Evolutionary conservation across 53 echinoderm and acorn worm species (phyloP).

Genomic region (Henricia sp.): DNA sequence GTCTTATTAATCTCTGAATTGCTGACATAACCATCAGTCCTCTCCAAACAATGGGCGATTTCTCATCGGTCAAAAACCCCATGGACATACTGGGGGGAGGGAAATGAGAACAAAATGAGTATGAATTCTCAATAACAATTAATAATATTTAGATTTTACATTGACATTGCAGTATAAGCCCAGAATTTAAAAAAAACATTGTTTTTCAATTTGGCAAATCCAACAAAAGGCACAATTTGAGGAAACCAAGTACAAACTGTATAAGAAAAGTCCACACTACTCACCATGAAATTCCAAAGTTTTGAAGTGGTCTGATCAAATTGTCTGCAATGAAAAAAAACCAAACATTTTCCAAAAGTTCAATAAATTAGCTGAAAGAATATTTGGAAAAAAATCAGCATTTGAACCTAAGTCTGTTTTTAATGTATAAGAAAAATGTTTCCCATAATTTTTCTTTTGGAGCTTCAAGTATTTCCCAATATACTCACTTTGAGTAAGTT

Average conservation of each 20-base stretch:
- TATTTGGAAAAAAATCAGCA: too few relatives aligned
- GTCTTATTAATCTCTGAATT: conserved; percentile 83
- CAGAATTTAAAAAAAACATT: too few relatives aligned
- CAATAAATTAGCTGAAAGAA: too few relatives aligned
- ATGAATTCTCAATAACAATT: not conserved
- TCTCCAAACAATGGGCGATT: conserved; percentile 92
- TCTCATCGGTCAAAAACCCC: conserved; percentile 98
- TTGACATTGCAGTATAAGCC: too few relatives aligned
- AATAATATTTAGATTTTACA: not conserved
- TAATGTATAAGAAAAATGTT: too few relatives aligned
- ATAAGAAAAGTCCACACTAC: not conserved
- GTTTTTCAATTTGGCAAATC: too few relatives aligned
- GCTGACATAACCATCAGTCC: conserved; percentile 99
- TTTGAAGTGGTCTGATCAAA: conserved; percentile 81
- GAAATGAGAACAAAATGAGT: too few relatives aligned
- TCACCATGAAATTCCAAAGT: conserved; percentile 94
- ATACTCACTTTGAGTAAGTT: conserved; percentile 73
- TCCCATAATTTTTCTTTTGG: too few relatives aligned
- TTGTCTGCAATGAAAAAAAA: conserved; percentile 73
- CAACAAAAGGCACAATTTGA: not conserved
- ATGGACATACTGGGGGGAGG: conserved; percentile 85
- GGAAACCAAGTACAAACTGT: not conserved
- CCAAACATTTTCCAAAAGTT: too few relatives aligned
- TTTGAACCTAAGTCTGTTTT: too few relatives aligned
- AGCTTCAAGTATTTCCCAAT: not conserved